Percentiles rank a stretch among this genome's conserved stretches.
These are phyloP conservation scores for Scaptomyza reducta DNA, from an alignment of 2,888 invertebrate genomes.

Conservation along the genomic window DNA sequence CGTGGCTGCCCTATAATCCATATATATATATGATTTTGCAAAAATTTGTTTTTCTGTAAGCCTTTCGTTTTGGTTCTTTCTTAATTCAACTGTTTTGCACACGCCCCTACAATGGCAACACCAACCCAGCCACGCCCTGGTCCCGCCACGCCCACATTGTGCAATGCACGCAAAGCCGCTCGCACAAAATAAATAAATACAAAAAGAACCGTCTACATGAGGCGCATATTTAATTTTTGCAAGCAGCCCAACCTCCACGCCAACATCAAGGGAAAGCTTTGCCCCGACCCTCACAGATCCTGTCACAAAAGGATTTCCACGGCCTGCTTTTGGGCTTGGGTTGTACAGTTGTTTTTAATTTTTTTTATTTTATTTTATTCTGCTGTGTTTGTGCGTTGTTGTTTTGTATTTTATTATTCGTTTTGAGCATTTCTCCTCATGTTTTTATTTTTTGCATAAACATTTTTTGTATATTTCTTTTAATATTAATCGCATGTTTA, in stretches of 20 bases:
- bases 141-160: slow-evolving; percentile 22
- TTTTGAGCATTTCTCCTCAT: slow-evolving; percentile 49
- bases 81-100: slow-evolving; percentile 58
- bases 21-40: slow-evolving; percentile 34
- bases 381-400: background rate
- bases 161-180: slow-evolving; percentile 73
- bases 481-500: slow-evolving; percentile 77
- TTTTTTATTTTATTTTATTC: slow-evolving; percentile 21
- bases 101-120: slow-evolving; percentile 2
- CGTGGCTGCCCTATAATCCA: slow-evolving; percentile 39
- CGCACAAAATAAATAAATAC: slow-evolving; percentile 76
- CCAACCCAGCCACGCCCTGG: background rate
- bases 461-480: slow-evolving; percentile 72
- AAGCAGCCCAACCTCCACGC: slow-evolving; percentile 9
- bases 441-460: slow-evolving; percentile 51
- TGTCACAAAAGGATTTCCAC: slow-evolving; percentile 71
- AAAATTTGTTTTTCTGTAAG: slow-evolving; percentile 29
- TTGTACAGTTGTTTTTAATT: slow-evolving; percentile 46
- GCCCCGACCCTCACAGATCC: slow-evolving; percentile 38
- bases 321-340: slow-evolving; percentile 35
- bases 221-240: slow-evolving; percentile 75
- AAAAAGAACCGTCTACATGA: slow-evolving; percentile 63
- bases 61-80: slow-evolving; percentile 24
- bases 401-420: slow-evolving; percentile 37
- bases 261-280: background rate